Evolutionary conservation across 2,888 invertebrate species (phyloP).

Genomic region (Tenthredo scrophulariae): DNA sequence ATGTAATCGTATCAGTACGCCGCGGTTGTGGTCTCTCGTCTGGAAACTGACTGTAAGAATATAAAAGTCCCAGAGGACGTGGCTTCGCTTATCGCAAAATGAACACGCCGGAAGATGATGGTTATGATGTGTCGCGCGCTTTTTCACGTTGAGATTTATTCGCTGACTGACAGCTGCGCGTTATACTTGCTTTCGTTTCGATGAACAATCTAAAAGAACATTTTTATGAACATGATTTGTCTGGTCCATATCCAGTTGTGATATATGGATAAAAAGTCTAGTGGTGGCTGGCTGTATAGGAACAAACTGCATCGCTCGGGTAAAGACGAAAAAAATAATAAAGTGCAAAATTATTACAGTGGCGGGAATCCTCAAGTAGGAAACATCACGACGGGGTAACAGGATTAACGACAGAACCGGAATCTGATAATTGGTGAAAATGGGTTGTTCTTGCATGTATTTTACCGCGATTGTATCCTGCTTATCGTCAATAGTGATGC

Average conservation of each 20-base stretch:
- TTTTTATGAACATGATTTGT: not conserved
- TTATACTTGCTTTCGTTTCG: not conserved
- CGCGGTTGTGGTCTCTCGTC: not conserved
- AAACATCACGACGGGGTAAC: not conserved
- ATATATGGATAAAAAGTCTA: not conserved
- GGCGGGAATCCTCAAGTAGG: not conserved
- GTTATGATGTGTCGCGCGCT: not conserved
- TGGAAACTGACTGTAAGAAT: not conserved
- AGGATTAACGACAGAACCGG: not conserved
- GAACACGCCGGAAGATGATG: conserved; percentile 59
- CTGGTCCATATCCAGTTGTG: not conserved
- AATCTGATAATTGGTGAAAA: not conserved
- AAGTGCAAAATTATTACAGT: not conserved
- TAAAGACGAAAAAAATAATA: not conserved
- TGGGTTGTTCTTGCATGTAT: not conserved
- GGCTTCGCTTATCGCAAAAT: conserved; percentile 60
- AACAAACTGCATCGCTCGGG: not conserved
- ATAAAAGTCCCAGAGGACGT: not conserved
- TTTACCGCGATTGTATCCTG: not conserved
- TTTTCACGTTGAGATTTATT: not conserved
- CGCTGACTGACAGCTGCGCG: conserved; percentile 20
- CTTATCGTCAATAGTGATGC: not conserved
- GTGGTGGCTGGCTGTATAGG: not conserved
- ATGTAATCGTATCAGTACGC: conserved; percentile 10
- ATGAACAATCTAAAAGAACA: not conserved